Base-by-base conservation (phyloP, 1,140 invertebrate species). In the Leptinotarsa lineolata region DNA sequence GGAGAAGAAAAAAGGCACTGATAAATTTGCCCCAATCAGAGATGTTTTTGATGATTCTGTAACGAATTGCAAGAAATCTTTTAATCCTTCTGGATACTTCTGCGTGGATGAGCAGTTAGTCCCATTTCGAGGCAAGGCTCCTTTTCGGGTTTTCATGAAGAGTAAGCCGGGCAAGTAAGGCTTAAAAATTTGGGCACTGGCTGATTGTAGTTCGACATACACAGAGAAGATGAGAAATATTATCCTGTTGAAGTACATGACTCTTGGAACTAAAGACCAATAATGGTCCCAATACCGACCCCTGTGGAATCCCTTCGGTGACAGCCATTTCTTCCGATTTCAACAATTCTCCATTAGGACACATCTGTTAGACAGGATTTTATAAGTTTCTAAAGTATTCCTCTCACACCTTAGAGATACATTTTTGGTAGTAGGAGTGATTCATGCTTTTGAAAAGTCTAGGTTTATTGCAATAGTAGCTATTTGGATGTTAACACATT, bases 101-200 rank as follows among this genome's bases (percentile, higher is more conserved):
- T 73, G 63, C n/a, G 73, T 78, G 4, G 74, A 81, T 70, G 72
- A 63, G 22, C 72, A 78, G 65, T 72, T 79, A 60, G 75, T 77
- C 16, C 69, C 45, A 15, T 78, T 78, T 70, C 72, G 72, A 65
- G 79, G 78, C 6, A 77, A 72, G 59, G 73, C 58, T 73, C 73
- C 71, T 44, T 78, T 76, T 69, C 30, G 78, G 18, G 72, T 78
- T 13, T 83, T 78, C 63, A 83, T 83, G 76, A 75, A 75, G 68
- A 75, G 72, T 58, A 84, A 83, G 73, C 81, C 79, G 8, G 46
- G 11, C 13, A 13, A n/a, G n/a, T 54, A 54, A 4, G 76, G 70
- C 3, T 18, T 74, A 6, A 74, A 74, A 68, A 68, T 74, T 72
- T 74, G 73, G 64, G 60, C 64, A 46, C 2, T 65, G 8, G 45